Conservation (phyloP, 2,888 invertebrate species). For the Homarus gammarus region DNA sequence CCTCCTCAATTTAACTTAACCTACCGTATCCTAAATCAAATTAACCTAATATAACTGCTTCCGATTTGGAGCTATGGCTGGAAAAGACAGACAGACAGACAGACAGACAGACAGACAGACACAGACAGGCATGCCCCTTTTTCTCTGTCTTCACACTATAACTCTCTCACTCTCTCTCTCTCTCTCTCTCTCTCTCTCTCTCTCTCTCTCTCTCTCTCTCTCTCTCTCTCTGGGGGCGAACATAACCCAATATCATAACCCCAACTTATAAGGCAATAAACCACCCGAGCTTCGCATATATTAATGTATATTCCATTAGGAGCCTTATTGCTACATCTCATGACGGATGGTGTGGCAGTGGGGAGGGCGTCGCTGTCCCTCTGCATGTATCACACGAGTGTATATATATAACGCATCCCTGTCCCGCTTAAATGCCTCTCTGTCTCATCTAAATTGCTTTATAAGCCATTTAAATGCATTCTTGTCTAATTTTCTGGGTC, state of each 20-base stretch:
- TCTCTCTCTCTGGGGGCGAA: background rate
- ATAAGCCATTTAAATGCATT: background rate
- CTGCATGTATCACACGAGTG: background rate
- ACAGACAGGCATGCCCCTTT: too few relatives aligned
- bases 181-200: background rate
- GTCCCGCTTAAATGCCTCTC: background rate
- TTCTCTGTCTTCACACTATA: too few relatives aligned
- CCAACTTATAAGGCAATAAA: background rate
- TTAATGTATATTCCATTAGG: slow-evolving; percentile 1
- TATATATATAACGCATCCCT: background rate
- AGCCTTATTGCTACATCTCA: background rate
- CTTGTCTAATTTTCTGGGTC: background rate
- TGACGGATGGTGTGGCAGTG: background rate
- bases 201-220: background rate
- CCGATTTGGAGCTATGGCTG: too few relatives aligned
- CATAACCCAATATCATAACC: background rate
- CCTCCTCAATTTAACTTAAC: too few relatives aligned
- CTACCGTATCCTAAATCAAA: too few relatives aligned
- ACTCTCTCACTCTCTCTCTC: background rate
- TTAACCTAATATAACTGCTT: too few relatives aligned
- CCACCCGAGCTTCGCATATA: background rate
- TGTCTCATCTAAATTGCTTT: background rate
- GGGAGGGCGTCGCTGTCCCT: background rate
- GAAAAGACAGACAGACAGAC: too few relatives aligned
- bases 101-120: too few relatives aligned